Evolutionary conservation across 1,140 invertebrate genomes (phyloP), one percentile per base, ranked within the genome.

Genomic region (Drosophila tristis): DNA sequence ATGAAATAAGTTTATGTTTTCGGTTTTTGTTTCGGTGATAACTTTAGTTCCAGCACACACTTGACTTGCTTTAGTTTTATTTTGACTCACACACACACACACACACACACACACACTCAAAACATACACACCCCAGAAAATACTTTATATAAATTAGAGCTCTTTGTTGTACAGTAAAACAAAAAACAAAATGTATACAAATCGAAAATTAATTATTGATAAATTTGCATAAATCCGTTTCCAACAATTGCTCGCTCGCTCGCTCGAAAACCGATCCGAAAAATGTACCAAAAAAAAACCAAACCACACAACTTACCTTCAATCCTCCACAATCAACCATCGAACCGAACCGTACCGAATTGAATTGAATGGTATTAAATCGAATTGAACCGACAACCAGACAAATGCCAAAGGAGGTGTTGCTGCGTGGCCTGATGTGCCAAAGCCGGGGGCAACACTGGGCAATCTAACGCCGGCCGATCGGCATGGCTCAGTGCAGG

Each of bases 401-500:
- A 91, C 91, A 91, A 92, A 92, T 86, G 91, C 91, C 85, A 92
- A 92, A 90, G 84, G 91, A 89, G 92, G 90, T 84, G 91, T 92
- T 80, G 93, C 92, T 89, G 93, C 92, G 75, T 94, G 93, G 93
- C 93, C 93, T 72, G 93, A 94, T 91, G 92, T 93, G 73, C 93
- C 93, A 47, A 93, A 93, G 78, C 93, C 91, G 39, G 90, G 91
- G 74, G 91, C 91, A 55, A 92, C 91, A 55, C 74, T 95, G 80
- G 94, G 95, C 80, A 95, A 95, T 93, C 95, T 98, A 90, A 98
- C 97, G 77, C 97, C 97, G 82, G 97, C 97, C 91, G 97, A 98
- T 94, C 95, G 97, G 93, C 97, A 98, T 93, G 97, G 97, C 93
- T 98, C 97, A 92, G 97, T 98, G 85, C 97, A 98, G 96, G 96